Conservation (phyloP, 2,113 vertebrate genomes). For the Cygnus buccinator region DNA sequence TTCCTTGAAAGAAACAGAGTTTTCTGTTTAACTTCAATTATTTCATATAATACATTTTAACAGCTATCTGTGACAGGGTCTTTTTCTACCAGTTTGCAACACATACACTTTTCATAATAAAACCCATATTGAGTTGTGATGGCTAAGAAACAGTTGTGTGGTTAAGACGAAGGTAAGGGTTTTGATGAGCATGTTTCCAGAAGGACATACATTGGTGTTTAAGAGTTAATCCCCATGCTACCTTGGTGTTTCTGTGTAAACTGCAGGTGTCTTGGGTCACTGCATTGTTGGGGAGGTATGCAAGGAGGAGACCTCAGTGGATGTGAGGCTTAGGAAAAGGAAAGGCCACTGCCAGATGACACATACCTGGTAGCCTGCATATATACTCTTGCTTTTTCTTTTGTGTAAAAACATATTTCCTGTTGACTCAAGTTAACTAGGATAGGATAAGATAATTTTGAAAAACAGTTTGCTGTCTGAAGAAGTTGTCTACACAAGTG, state of each 20-base stretch:
- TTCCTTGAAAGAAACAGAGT: conserved; percentile 73
- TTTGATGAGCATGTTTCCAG: background rate
- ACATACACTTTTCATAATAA: background rate
- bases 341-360: background rate
- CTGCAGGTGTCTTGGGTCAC: accelerated
- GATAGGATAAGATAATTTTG: background rate
- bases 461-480: background rate
- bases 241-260: background rate
- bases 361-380: background rate
- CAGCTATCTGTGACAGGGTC: background rate
- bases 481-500: background rate
- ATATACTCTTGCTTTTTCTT: background rate
- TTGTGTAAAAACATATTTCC: background rate
- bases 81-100: background rate
- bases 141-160: background rate
- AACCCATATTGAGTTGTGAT: background rate
- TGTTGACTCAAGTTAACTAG: background rate
- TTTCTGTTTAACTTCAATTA: background rate
- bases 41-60: background rate
- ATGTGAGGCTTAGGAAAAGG: background rate
- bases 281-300: background rate
- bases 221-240: background rate
- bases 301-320: background rate
- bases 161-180: background rate
- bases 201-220: background rate